Evolutionary conservation across 2,888 invertebrate species (phyloP).

Genomic region (Ormia ochracea): DNA sequence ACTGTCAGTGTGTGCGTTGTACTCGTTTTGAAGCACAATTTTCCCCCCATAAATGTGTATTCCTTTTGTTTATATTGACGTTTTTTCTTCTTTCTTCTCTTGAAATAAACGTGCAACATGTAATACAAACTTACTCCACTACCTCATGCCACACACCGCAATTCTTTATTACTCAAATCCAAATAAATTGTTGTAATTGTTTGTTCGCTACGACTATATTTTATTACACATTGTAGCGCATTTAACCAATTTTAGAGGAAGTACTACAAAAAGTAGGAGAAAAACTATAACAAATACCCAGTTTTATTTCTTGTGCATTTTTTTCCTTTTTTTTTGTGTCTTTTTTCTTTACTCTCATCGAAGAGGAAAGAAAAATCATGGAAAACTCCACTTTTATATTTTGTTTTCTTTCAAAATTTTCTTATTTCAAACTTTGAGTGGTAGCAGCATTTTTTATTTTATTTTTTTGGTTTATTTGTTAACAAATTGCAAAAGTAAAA

Average conservation of each 20-base stretch:
- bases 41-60: constrained; percentile 5
- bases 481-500: constrained; percentile 15
- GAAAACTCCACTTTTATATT: constrained; percentile 52
- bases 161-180: constrained; percentile 26
- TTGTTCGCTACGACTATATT: background rate
- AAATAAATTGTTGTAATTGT: constrained; percentile 8
- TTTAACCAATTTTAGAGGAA: constrained; percentile 61
- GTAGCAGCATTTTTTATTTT: no score
- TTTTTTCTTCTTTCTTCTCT: no score
- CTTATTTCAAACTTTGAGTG: constrained; percentile 2
- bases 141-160: constrained; percentile 36
- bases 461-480: constrained; percentile 6
- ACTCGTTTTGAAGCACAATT: constrained; percentile 16
- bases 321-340: constrained; percentile 29
- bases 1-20: background rate
- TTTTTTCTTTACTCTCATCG: background rate
- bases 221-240: constrained; percentile 24
- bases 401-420: constrained; percentile 25
- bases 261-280: constrained; percentile 48
- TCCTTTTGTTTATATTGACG: constrained; percentile 40
- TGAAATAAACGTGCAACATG: constrained; percentile 58
- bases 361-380: constrained; percentile 28
- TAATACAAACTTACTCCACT: constrained; percentile 53
- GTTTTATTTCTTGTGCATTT: constrained; percentile 55
- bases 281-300: constrained; percentile 58